Conservation (phyloP, 2,888 invertebrate genomes). For the Mechanitis mazaeus region DNA sequence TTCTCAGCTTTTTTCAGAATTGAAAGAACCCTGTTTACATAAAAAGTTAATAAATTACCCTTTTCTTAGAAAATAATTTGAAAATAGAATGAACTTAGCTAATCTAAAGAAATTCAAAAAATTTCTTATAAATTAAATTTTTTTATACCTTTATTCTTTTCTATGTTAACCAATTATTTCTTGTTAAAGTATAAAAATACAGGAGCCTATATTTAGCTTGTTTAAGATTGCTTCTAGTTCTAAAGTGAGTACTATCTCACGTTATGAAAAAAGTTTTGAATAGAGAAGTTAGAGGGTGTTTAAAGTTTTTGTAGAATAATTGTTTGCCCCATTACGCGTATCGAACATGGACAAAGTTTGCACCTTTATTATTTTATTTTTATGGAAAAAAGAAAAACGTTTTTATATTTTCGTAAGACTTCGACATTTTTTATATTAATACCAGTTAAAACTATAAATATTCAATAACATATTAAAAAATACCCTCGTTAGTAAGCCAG, state of each 20-base stretch:
- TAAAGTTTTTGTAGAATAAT: constrained; percentile 8
- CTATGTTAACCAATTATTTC: neutral
- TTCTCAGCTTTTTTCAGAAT: constrained; percentile 13
- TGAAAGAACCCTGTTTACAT: constrained; percentile 5
- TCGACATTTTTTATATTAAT: too few species aligned
- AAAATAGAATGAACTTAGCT: too few species aligned
- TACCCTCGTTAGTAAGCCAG: too few species aligned
- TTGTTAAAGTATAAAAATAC: neutral
- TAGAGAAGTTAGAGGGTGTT: constrained; percentile 6
- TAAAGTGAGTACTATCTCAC: neutral
- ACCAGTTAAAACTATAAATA: too few species aligned
- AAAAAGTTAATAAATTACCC: neutral
- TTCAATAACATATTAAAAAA: too few species aligned
- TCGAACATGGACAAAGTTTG: constrained; percentile 1
- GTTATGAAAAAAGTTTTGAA: constrained; percentile 14
- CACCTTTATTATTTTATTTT: neutral
- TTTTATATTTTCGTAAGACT: too few species aligned
- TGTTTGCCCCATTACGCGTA: neutral
- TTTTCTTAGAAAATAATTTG: neutral
- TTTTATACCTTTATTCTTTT: neutral
- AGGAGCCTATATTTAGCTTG: too few species aligned
- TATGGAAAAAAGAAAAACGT: too few species aligned
- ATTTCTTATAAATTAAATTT: neutral
- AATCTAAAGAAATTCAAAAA: neutral
- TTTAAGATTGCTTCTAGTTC: neutral